A percentile compares a stretch with the other conserved stretches of the same genome.
Conservation (phyloP, 2,888 invertebrate species). For the Toxonevra muliebris region DNA sequence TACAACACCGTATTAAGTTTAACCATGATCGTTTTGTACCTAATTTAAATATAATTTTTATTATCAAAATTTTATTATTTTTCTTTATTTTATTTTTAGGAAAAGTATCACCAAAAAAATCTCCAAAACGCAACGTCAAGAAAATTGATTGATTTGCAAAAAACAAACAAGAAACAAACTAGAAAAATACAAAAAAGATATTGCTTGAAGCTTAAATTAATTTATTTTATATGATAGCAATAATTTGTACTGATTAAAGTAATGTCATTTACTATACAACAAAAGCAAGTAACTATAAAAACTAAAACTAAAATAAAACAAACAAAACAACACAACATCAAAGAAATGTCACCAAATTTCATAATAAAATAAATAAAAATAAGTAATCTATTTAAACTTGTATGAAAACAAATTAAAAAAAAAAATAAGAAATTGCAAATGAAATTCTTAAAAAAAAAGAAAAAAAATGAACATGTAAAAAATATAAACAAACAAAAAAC, state of each 20-base stretch:
- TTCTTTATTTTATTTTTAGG: conserved; percentile 48
- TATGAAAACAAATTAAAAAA: neutral
- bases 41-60: no score
- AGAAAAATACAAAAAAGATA: conserved; percentile 19
- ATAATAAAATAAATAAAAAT: conserved; percentile 2
- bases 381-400: neutral
- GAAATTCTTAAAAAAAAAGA: conserved; percentile 12
- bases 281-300: conserved; percentile 18
- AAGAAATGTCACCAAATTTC: neutral
- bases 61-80: conserved; percentile 10
- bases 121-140: conserved; percentile 48
- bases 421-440: conserved; percentile 4
- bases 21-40: no score
- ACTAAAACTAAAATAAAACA: conserved; percentile 5
- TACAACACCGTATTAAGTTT: no score
- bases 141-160: conserved; percentile 43
- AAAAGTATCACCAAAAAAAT: conserved; percentile 52
- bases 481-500: neutral
- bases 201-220: neutral
- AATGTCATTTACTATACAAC: conserved; percentile 19
- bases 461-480: conserved; percentile 10
- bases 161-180: conserved; percentile 13
- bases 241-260: conserved; percentile 30
- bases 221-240: conserved; percentile 32
- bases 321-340: neutral